These are phyloP conservation scores for Rhagoletis zephyria DNA, from an alignment of 1,140 invertebrate species.

Conservation along the genomic window DNA sequence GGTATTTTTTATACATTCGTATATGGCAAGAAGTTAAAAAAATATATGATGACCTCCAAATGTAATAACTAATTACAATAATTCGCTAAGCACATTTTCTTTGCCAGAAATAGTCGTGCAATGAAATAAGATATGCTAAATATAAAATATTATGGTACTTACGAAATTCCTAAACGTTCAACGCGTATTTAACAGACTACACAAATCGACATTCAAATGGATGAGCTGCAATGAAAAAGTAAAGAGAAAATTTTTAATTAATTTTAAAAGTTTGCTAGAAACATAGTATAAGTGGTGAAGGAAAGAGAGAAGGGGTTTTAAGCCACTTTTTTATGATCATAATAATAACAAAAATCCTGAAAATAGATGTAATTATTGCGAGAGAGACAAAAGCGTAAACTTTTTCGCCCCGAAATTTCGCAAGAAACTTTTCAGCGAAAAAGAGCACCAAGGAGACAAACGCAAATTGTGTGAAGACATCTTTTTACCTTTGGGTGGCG, in stretches of 20 bases:
- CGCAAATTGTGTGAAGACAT: not conserved
- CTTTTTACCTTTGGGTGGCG: no score
- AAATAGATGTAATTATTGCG: not conserved
- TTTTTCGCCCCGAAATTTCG: not conserved
- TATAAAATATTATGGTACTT: constrained; percentile 23
- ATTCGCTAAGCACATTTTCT: no score
- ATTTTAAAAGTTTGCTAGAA: not conserved
- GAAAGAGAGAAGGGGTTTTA: not conserved
- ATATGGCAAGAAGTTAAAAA: not conserved
- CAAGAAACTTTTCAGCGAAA: not conserved
- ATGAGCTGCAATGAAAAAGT: constrained; percentile 4
- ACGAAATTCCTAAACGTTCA: constrained; percentile 17
- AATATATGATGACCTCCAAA: not conserved
- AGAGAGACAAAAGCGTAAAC: not conserved
- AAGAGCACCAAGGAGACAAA: not conserved
- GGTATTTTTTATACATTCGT: not conserved
- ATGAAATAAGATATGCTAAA: not conserved
- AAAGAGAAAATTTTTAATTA: not conserved
- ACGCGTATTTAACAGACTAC: not conserved
- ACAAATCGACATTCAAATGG: constrained; percentile 14
- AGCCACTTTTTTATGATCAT: not conserved
- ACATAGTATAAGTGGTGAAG: not conserved
- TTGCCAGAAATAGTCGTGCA: not conserved
- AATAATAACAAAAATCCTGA: not conserved
- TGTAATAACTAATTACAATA: not conserved